Percentiles rank a stretch among this genome's conserved stretches.
phyloP scores from a whole-genome alignment of 2,797 vertebrate species.

The Acestrorhynchus altus region DNA sequence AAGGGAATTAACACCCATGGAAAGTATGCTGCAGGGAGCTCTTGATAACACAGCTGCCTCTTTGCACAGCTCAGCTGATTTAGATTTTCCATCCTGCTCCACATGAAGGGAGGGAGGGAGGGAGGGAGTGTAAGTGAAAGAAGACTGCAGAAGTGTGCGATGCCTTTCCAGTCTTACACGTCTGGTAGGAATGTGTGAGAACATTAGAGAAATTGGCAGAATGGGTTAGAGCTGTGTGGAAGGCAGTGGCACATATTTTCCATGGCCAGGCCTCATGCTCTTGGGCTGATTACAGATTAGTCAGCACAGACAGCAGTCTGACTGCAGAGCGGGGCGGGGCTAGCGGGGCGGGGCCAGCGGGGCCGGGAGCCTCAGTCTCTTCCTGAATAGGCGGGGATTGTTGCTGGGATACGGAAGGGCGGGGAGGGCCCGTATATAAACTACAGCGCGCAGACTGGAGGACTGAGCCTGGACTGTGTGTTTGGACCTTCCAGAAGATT shows the following conservation, averaged over 20 bases:
- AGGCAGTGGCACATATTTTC: slow-evolving; percentile 57
- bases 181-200: slow-evolving; percentile 45
- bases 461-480: slow-evolving; percentile 31
- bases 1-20: slow-evolving; percentile 57
- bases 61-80: slow-evolving; percentile 59
- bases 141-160: slow-evolving; percentile 22
- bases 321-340: slow-evolving; percentile 34
- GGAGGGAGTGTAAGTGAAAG: slow-evolving; percentile 25
- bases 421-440: slow-evolving; percentile 47
- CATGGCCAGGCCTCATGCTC: slow-evolving; percentile 50
- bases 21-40: slow-evolving; percentile 60
- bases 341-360: too few species aligned
- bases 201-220: slow-evolving; percentile 35
- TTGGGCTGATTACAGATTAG: slow-evolving; percentile 55
- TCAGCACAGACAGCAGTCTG: slow-evolving; percentile 56
- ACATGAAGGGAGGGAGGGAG: slow-evolving; percentile 1
- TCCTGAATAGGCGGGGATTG: slow-evolving; percentile 38
- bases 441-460: slow-evolving; percentile 27
- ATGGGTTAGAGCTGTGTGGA: slow-evolving; percentile 40
- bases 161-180: slow-evolving; percentile 41
- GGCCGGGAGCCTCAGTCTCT: slow-evolving; percentile 37
- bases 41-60: slow-evolving; percentile 64
- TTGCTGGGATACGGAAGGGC: slow-evolving; percentile 9
- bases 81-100: slow-evolving; percentile 58
- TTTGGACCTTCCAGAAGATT: slow-evolving; percentile 49